A percentile compares a stretch with the other conserved stretches of the same genome.
Evolutionary conservation across 2,888 invertebrate genomes (phyloP).

Genomic region (Punctoribates punctum): DNA sequence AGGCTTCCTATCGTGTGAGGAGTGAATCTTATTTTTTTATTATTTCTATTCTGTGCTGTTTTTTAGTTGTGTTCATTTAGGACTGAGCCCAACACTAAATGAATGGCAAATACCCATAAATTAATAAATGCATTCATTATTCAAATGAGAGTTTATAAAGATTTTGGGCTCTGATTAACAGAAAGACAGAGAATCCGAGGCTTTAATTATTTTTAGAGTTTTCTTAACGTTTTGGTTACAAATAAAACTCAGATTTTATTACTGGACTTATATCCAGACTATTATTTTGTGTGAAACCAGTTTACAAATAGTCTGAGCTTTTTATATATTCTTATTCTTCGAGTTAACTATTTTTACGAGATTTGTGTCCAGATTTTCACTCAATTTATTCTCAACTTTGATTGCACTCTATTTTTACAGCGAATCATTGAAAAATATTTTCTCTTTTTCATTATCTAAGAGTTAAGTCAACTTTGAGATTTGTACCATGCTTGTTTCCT

Average conservation of each 20-base stretch:
- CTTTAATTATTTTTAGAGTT: constrained; percentile 14
- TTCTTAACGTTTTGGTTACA: not conserved
- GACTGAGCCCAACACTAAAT: not conserved
- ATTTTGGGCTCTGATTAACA: constrained; percentile 9
- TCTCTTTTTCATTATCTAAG: not conserved
- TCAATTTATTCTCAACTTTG: not conserved
- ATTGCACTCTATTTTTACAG: not conserved
- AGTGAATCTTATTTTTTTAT: too few species aligned
- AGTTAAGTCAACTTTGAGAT: too few species aligned
- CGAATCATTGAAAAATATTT: not conserved
- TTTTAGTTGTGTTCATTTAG: not conserved
- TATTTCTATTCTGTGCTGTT: not conserved
- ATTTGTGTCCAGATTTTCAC: not conserved
- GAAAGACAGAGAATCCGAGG: not conserved
- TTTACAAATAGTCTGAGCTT: constrained; percentile 18
- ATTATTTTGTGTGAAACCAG: constrained; percentile 29
- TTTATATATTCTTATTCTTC: not conserved
- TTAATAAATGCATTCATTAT: constrained; percentile 26
- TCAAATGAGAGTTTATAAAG: constrained; percentile 30
- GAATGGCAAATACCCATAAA: constrained; percentile 17
- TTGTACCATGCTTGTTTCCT: too few species aligned
- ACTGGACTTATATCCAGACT: not conserved
- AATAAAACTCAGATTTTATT: constrained; percentile 26
- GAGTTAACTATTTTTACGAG: not conserved
- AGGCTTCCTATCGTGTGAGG: too few species aligned